Conservation (phyloP, 2,113 vertebrate species). For the Corythoichthys intestinalis region DNA sequence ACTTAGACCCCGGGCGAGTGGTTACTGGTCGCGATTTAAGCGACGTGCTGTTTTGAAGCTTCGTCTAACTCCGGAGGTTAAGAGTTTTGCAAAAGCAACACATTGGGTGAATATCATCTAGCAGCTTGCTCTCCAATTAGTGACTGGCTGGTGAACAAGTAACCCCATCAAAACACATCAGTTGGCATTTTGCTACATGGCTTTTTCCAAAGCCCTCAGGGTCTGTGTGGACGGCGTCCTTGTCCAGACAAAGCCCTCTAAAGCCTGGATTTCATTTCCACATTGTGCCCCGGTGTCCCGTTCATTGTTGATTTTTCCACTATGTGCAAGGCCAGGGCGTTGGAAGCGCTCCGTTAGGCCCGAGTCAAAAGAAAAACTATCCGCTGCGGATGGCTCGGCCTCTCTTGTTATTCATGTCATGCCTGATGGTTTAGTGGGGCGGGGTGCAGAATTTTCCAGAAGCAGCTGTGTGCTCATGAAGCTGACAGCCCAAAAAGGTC, state of each 20-base stretch:
- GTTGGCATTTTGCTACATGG: slow-evolving; percentile 59
- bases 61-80: background rate
- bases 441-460: slow-evolving; percentile 91
- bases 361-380: slow-evolving; percentile 64
- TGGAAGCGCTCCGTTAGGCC: slow-evolving; percentile 62
- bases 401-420: slow-evolving; percentile 80
- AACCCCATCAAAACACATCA: slow-evolving; percentile 67
- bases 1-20: slow-evolving; percentile 40
- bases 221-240: slow-evolving; percentile 55
- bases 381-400: slow-evolving; percentile 55
- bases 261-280: slow-evolving; percentile 63
- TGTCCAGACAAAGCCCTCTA: slow-evolving; percentile 64
- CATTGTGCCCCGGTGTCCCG: slow-evolving; percentile 61
- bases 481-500: slow-evolving; percentile 77
- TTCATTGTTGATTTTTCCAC: slow-evolving; percentile 69
- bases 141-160: slow-evolving; percentile 62
- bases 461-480: slow-evolving; percentile 88
- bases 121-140: slow-evolving; percentile 52
- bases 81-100: slow-evolving; percentile 26
- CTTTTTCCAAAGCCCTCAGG: slow-evolving; percentile 61
- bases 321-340: slow-evolving; percentile 65
- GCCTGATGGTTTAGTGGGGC: slow-evolving; percentile 84
- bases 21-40: slow-evolving; percentile 45
- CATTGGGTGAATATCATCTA: slow-evolving; percentile 35
- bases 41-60: slow-evolving; percentile 14